Evolutionary conservation across 2,113 vertebrate genomes (phyloP), one percentile per base, ranked within the genome.

Genomic region (Scomber colias): DNA sequence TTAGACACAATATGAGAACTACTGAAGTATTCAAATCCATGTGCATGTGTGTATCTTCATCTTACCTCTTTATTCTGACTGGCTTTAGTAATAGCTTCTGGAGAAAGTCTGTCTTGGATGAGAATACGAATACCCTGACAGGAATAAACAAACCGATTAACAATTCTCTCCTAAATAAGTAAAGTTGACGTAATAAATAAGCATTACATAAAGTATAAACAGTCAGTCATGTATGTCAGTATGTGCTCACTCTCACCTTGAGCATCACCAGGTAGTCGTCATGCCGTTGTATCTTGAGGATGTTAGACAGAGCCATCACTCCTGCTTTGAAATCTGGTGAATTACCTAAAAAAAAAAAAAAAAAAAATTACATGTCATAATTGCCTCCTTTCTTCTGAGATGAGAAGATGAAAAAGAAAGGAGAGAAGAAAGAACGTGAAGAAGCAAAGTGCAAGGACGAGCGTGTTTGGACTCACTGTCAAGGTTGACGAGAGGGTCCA

Each of bases 261-360:
- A 99, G 96, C 97, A 99, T 98, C 16, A 99, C 93, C 92, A 99
- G 89, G 74, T 99, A 99, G 92, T 99, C 98, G 10, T 99, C 98
- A 0, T 99, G 98, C 0, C 97, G 93, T 15, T 98, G 98, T 50
- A 99, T 97, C 81, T 99, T 97, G 9, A 99, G 96, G 49, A 99
- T 96, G 83, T 98, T 99, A 10, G 97, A 95, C 87, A 99, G 93
- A 88, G 97, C 97, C 76, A 95, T 96, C 62, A 99, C 97, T 3
- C 98, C 98, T 55, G 98, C 97, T 93, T 99, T 99, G 84, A 99
- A 99, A 82, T 99, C 97, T 0, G 97, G 97, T 80, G 97, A 98
- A 84, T 95, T 96, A 75, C 96, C 98, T 99, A 72, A 0, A 71
- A 31, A 31, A 51, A 71, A 71, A 31, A 31, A 51, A 71, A 31